Evolutionary conservation across 2,888 invertebrate genomes (phyloP).

Genomic region (Lordiphosa andalusiaca): DNA sequence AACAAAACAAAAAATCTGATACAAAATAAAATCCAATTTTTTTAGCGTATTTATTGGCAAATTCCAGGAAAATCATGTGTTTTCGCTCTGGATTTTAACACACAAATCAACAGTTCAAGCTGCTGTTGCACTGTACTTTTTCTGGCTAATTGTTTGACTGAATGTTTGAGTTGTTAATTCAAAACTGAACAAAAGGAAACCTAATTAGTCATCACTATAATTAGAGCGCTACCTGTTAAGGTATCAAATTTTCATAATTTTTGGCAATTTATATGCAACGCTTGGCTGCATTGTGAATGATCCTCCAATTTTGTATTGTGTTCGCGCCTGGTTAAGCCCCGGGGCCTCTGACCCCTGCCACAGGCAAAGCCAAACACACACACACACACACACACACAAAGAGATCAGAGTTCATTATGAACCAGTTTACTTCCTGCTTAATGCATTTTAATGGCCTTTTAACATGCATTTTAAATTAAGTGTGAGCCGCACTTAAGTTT

Average conservation of each 20-base stretch:
- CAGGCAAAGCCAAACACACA: too few relatives aligned
- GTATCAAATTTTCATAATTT: slow-evolving; percentile 47
- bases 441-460: slow-evolving; percentile 51
- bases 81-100: slow-evolving; percentile 17
- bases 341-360: slow-evolving; percentile 21
- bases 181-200: neutral
- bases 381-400: slow-evolving; percentile 19
- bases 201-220: slow-evolving; percentile 55
- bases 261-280: slow-evolving; percentile 62
- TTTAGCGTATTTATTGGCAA: too few relatives aligned
- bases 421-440: slow-evolving; percentile 54
- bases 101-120: slow-evolving; percentile 28
- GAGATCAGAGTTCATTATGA: slow-evolving; percentile 26
- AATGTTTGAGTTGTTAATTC: slow-evolving; percentile 13
- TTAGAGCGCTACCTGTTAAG: slow-evolving; percentile 53
- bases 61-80: too few relatives aligned
- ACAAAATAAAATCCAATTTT: neutral
- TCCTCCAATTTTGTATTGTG: slow-evolving; percentile 13
- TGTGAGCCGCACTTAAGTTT: slow-evolving; percentile 54
- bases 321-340: slow-evolving; percentile 31
- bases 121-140: slow-evolving; percentile 14
- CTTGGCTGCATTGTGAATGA: slow-evolving; percentile 37
- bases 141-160: slow-evolving; percentile 26
- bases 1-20: neutral
- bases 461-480: slow-evolving; percentile 71